These are phyloP conservation scores for Drosophila repletoides DNA, from an alignment of 1,140 invertebrate genomes.

Conservation along the genomic window DNA sequence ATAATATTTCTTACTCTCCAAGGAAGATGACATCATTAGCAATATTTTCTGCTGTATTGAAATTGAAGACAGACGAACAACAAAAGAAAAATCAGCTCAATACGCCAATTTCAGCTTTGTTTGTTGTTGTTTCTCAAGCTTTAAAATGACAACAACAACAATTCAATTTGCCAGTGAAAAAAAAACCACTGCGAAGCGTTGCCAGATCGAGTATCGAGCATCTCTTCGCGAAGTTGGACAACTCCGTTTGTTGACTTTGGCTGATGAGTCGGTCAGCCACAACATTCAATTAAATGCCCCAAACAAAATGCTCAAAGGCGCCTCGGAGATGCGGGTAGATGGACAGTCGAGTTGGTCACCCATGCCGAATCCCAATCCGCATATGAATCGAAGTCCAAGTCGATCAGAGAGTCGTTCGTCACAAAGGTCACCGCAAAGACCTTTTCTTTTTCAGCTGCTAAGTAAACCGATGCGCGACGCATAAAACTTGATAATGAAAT, in stretches of 20 bases:
- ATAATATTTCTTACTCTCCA: no score
- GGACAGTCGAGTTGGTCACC: conserved; percentile 6
- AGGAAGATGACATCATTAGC: no score
- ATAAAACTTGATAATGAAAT: conserved; percentile 74
- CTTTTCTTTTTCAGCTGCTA: conserved; percentile 30
- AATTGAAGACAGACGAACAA: neutral
- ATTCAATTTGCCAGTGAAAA: conserved; percentile 21
- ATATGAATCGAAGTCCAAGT: neutral
- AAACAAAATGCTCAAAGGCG: conserved; percentile 16
- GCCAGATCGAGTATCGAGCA: neutral
- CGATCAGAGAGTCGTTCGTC: conserved; percentile 8
- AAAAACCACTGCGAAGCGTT: neutral
- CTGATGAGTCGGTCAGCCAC: conserved; percentile 36
- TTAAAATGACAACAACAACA: conserved; percentile 22
- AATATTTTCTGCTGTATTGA: neutral
- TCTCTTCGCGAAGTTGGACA: conserved; percentile 1
- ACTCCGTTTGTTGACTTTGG: conserved; percentile 13
- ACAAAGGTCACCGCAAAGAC: conserved; percentile 41
- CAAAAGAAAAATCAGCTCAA: neutral
- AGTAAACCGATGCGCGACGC: conserved; percentile 52
- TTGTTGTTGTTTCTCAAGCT: conserved; percentile 12
- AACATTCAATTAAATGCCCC: conserved; percentile 64
- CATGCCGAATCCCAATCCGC: conserved; percentile 12
- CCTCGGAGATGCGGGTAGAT: conserved; percentile 3
- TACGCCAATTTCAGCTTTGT: no score